A percentile compares a stretch with the other conserved stretches of the same genome.
phyloP scores from a whole-genome alignment of 1,140 invertebrate genomes.

The Pygmarrhopalites habei region DNA sequence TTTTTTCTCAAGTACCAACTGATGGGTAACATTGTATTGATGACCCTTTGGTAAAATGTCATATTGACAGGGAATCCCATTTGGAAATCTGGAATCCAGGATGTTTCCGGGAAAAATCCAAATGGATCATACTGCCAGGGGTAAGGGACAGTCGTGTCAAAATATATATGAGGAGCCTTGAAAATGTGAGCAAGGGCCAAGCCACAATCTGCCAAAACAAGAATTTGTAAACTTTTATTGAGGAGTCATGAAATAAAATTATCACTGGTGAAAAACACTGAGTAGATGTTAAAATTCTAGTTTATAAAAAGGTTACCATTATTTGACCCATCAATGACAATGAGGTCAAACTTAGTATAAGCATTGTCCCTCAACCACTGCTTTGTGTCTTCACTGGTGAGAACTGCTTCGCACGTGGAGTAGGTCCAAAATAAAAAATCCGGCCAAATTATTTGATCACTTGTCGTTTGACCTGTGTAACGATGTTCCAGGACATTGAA shows the following conservation, averaged over 20 bases:
- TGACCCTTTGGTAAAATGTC: constrained; percentile 18
- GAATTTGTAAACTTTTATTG: too few relatives aligned
- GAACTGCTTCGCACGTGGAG: constrained; percentile 10
- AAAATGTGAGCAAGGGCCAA: constrained; percentile 24
- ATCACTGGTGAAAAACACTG: too few relatives aligned
- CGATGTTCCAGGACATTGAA: constrained; percentile 1
- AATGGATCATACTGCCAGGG: constrained; percentile 14
- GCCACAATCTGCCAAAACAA: too few relatives aligned
- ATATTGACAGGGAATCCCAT: neutral
- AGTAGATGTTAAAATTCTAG: too few relatives aligned
- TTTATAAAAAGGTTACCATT: too few relatives aligned
- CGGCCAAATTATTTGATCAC: neutral
- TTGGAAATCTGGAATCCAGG: constrained; percentile 22
- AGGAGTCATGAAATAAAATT: too few relatives aligned
- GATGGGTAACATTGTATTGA: constrained; percentile 9
- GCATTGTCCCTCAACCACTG: constrained; percentile 15
- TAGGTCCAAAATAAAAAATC: neutral
- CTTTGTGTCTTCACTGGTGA: constrained; percentile 1
- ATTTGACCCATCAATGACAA: constrained; percentile 31
- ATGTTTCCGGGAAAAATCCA: constrained; percentile 27
- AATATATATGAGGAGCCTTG: constrained; percentile 22
- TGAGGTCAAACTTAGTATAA: constrained; percentile 29
- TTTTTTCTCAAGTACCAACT: neutral
- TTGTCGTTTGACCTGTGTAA: neutral
- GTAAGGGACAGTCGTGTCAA: constrained; percentile 10